A percentile compares a stretch with the other conserved stretches of the same genome.
These are phyloP conservation scores for Acrobeloides nanus DNA, from an alignment of 2,888 invertebrate species.

Conservation along the genomic window DNA sequence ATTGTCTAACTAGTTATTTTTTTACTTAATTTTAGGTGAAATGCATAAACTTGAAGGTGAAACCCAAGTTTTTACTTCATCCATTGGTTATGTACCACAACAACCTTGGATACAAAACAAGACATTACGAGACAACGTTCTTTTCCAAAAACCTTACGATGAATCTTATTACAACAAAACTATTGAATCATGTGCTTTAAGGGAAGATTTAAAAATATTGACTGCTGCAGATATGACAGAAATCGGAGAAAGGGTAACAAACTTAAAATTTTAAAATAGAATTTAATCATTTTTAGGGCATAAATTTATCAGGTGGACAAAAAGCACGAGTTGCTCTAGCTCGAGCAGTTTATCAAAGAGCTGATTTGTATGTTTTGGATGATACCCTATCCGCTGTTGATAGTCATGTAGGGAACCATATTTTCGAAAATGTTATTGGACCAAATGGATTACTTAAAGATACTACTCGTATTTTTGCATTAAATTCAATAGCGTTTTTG, in stretches of 20 bases:
- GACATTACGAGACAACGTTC: constrained; percentile 74
- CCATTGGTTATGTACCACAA: constrained; percentile 71
- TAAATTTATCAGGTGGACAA: constrained; percentile 79
- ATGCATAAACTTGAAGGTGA: constrained; percentile 3
- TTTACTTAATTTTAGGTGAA: constrained; percentile 68
- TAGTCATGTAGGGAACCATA: constrained; percentile 90
- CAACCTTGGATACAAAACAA: constrained; percentile 69
- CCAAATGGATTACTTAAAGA: constrained; percentile 58
- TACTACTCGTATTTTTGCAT: constrained; percentile 79
- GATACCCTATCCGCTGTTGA: constrained; percentile 91
- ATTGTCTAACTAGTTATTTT: constrained; percentile 64
- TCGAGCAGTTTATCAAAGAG: constrained; percentile 73
- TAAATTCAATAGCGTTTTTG: constrained; percentile 86
- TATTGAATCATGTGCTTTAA: constrained; percentile 80
- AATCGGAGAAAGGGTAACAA: constrained; percentile 80
- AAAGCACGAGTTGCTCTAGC: constrained; percentile 83
- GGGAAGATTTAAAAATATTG: constrained; percentile 81
- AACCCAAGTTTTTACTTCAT: constrained; percentile 6
- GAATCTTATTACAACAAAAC: constrained; percentile 30
- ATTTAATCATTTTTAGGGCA: constrained; percentile 58
- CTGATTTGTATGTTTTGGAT: constrained; percentile 79
- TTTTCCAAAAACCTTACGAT: constrained; percentile 62
- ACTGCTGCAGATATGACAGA: constrained; percentile 86
- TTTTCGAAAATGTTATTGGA: constrained; percentile 18
- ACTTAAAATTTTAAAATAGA: neutral